These are phyloP conservation scores for Plagiodera versicolora DNA, from an alignment of 2,888 invertebrate genomes.

Conservation along the genomic window DNA sequence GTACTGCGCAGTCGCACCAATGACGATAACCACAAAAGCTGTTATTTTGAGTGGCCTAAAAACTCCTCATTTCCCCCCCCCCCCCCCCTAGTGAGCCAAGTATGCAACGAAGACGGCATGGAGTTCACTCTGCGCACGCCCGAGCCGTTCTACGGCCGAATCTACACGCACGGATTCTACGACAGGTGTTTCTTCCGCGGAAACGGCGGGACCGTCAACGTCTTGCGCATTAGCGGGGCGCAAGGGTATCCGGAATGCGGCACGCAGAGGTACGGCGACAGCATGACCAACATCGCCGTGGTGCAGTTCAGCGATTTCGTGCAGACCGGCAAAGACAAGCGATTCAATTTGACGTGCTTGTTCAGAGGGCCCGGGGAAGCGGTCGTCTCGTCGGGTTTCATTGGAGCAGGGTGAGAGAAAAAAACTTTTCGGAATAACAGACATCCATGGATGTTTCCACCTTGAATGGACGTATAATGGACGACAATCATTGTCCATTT, in stretches of 20 bases:
- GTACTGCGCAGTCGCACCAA: no score
- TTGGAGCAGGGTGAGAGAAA: slow-evolving; percentile 79
- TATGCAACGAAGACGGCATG: slow-evolving; percentile 93
- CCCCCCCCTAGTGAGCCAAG: slow-evolving; percentile 77
- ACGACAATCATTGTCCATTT: no score
- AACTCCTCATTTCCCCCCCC: no score
- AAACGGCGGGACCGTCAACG: slow-evolving; percentile 82
- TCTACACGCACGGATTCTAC: slow-evolving; percentile 90
- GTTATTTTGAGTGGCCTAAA: no score
- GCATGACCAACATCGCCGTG: slow-evolving; percentile 91
- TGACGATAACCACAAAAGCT: no score
- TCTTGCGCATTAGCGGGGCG: slow-evolving; percentile 81
- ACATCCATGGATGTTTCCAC: no score
- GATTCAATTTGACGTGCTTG: slow-evolving; percentile 90
- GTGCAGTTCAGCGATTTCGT: slow-evolving; percentile 93
- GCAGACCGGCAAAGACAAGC: slow-evolving; percentile 86
- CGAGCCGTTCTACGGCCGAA: slow-evolving; percentile 86
- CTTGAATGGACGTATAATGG: no score
- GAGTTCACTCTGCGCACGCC: slow-evolving; percentile 87
- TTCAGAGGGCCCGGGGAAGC: slow-evolving; percentile 92
- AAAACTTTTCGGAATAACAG: no score
- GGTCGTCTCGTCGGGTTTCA: slow-evolving; percentile 89
- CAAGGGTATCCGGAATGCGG: slow-evolving; percentile 95
- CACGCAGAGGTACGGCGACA: slow-evolving; percentile 83
- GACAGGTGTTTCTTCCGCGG: slow-evolving; percentile 90